Evolutionary conservation across 1,140 invertebrate genomes (phyloP).

Genomic region (Aphidius gifuensis): DNA sequence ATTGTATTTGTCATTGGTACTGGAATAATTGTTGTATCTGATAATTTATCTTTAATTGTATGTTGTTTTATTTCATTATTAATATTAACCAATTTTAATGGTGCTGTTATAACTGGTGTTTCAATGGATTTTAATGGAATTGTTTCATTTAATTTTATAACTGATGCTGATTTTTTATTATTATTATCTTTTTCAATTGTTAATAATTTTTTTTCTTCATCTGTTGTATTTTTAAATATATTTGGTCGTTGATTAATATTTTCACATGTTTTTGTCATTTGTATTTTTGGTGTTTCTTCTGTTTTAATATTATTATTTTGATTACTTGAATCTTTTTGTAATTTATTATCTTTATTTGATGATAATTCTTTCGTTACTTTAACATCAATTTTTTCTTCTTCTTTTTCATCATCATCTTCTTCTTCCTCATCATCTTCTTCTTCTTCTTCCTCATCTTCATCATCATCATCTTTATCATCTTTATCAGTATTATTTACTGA

Average conservation of each 20-base stretch:
- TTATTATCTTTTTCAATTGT: not conserved
- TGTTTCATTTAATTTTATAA: slow-evolving; percentile 27
- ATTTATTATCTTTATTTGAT: not conserved
- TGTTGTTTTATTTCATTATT: slow-evolving; percentile 31
- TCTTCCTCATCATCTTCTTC: slow-evolving; percentile 33
- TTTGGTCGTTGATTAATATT: not conserved
- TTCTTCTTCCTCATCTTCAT: slow-evolving; percentile 33
- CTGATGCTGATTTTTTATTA: slow-evolving; percentile 10
- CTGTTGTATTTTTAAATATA: not conserved
- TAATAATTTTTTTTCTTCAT: not conserved
- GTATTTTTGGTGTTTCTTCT: not conserved
- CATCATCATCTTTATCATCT: slow-evolving; percentile 32
- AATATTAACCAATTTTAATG: slow-evolving; percentile 41
- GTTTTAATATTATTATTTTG: not conserved
- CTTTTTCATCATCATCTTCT: not conserved
- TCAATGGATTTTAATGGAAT: slow-evolving; percentile 41
- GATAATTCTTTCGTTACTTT: not conserved
- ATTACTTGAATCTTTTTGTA: not conserved
- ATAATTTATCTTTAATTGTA: slow-evolving; percentile 2
- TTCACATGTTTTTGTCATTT: not conserved
- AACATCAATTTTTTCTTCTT: not conserved
- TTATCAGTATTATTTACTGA: slow-evolving; percentile 31
- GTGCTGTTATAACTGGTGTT: slow-evolving; percentile 46
- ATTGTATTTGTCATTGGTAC: slow-evolving; percentile 25
- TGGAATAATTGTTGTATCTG: slow-evolving; percentile 8